Evolutionary conservation across 2,797 vertebrate species (phyloP).

Genomic region (Sebastes miniatus): DNA sequence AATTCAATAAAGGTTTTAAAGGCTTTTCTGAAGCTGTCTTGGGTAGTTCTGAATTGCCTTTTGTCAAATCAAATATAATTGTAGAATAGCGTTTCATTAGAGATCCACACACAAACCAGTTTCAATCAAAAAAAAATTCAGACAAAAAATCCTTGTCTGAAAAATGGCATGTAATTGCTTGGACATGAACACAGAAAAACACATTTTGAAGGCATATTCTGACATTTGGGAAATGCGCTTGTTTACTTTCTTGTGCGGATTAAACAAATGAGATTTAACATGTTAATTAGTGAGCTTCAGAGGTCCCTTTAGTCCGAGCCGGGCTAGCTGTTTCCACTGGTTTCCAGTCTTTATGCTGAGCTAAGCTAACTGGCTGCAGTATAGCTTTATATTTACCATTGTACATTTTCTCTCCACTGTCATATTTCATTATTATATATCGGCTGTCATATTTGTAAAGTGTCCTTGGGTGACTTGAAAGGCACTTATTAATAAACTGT

Average conservation of each 20-base stretch:
- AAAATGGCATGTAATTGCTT: not conserved
- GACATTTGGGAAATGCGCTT: not conserved
- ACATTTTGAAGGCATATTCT: not conserved
- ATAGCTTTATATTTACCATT: not conserved
- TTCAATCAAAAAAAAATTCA: not conserved
- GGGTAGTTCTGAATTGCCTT: not conserved
- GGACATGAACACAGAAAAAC: not conserved
- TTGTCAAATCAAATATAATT: not conserved
- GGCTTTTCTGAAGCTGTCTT: not conserved
- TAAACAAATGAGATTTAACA: not conserved
- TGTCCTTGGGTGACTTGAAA: not conserved
- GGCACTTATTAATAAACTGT: not conserved
- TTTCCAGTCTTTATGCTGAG: not conserved
- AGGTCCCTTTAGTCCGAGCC: not conserved
- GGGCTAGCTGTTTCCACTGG: not conserved
- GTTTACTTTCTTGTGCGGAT: not conserved
- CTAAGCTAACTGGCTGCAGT: not conserved
- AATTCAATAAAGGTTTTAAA: slow-evolving; percentile 20
- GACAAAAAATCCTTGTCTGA: not conserved
- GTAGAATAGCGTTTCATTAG: not conserved
- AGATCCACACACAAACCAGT: not conserved
- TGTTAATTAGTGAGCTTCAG: not conserved
- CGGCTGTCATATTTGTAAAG: not conserved
- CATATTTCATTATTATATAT: not conserved
- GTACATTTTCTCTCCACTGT: not conserved